Conservation (phyloP, 2,888 invertebrate genomes). For the Nomada ruficornis region DNA sequence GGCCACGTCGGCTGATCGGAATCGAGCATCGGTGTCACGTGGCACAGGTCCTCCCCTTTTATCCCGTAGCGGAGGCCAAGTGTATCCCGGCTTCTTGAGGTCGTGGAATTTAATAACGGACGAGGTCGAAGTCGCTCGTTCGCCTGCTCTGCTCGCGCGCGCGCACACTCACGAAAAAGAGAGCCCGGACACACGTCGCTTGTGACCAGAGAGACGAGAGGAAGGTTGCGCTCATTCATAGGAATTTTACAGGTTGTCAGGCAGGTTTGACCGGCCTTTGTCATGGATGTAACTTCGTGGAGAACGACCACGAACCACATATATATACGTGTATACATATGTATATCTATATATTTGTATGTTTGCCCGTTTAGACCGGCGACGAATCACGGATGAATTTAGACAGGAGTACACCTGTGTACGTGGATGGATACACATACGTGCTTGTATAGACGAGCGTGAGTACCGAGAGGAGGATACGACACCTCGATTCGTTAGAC, state of each 20-base stretch:
- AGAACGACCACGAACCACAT: slow-evolving; percentile 49
- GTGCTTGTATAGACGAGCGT: slow-evolving; percentile 42
- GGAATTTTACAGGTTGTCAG: slow-evolving; percentile 82
- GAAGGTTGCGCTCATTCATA: slow-evolving; percentile 80
- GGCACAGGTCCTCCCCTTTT: slow-evolving; percentile 46
- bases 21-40: slow-evolving; percentile 65
- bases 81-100: slow-evolving; percentile 63
- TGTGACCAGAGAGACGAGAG: slow-evolving; percentile 61
- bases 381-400: slow-evolving; percentile 72
- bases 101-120: slow-evolving; percentile 75
- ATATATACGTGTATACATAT: no score
- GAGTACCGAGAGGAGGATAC: slow-evolving; percentile 32
- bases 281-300: slow-evolving; percentile 73
- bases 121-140: slow-evolving; percentile 66
- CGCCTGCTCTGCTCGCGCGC: slow-evolving; percentile 20
- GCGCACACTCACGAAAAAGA: slow-evolving; percentile 58
- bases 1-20: slow-evolving; percentile 9
- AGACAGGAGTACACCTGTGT: slow-evolving; percentile 35
- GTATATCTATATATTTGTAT: neutral
- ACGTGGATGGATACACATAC: slow-evolving; percentile 1
- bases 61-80: slow-evolving; percentile 28
- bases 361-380: slow-evolving; percentile 61
- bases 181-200: slow-evolving; percentile 49
- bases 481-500: slow-evolving; percentile 46
- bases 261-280: slow-evolving; percentile 81